A percentile compares a stretch with the other conserved stretches of the same genome.
Evolutionary conservation across 2,797 vertebrate species (phyloP).

Genomic region (Crax fasciolata): DNA sequence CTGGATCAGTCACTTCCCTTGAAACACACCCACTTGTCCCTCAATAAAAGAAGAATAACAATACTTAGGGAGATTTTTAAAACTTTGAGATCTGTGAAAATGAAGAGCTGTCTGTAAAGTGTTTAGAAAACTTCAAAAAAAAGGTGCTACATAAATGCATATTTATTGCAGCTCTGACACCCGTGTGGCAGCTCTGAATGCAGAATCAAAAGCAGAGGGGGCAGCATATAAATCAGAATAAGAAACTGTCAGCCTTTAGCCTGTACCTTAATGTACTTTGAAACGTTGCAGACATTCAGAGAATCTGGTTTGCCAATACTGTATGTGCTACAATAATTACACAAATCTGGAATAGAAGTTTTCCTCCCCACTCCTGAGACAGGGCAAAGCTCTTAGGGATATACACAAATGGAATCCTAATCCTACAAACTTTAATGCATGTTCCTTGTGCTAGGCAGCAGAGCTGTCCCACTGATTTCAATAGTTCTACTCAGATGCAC

Average conservation of each 20-base stretch:
- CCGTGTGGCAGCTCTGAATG: conserved; percentile 56
- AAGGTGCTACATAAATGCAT: conserved; percentile 66
- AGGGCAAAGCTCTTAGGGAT: conserved; percentile 17
- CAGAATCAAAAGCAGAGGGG: conserved; percentile 65
- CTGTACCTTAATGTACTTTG: conserved; percentile 55
- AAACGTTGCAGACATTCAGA: conserved; percentile 42
- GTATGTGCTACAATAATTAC: conserved; percentile 42
- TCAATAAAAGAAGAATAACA: conserved; percentile 12
- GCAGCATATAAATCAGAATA: conserved; percentile 55
- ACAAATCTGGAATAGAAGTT: conserved; percentile 51
- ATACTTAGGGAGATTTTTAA: conserved; percentile 35
- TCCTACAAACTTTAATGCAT: neutral
- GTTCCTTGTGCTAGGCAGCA: neutral
- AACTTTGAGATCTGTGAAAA: conserved; percentile 49
- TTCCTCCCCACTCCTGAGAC: neutral
- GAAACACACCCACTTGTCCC: neutral
- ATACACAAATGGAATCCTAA: conserved; percentile 5
- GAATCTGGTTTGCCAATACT: conserved; percentile 26
- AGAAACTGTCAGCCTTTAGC: conserved; percentile 58
- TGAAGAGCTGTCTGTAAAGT: conserved; percentile 66
- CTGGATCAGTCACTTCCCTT: neutral
- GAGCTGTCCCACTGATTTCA: neutral
- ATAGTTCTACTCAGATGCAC: neutral
- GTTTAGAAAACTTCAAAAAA: conserved; percentile 62
- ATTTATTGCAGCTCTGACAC: conserved; percentile 64